Conservation (phyloP, 2,888 invertebrate genomes). For the Drosophila antonietae region DNA sequence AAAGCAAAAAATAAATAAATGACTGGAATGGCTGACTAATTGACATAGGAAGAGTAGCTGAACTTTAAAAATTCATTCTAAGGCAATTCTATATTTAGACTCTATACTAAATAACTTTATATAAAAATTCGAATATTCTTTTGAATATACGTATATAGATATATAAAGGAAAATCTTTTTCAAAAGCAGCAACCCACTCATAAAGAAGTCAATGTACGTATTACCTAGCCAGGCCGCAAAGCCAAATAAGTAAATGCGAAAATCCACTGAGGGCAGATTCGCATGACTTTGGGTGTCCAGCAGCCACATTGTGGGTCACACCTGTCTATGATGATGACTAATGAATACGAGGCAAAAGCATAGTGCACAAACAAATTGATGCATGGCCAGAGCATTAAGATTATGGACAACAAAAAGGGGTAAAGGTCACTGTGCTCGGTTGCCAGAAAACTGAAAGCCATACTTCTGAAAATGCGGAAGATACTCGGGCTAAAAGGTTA, state of each 20-base stretch:
- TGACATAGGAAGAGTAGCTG: constrained; percentile 32
- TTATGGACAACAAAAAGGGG: constrained; percentile 3
- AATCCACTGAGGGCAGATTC: constrained; percentile 12
- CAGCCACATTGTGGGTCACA: constrained; percentile 11
- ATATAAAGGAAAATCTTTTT: neutral
- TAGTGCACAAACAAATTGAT: constrained; percentile 5
- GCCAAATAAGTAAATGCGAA: constrained; percentile 55
- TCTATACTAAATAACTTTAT: neutral
- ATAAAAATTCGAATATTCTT: neutral
- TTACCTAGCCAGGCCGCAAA: constrained; percentile 32
- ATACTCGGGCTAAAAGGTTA: neutral
- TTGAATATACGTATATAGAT: neutral
- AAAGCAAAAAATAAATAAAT: constrained; percentile 9
- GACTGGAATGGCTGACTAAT: constrained; percentile 59
- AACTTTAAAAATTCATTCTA: neutral
- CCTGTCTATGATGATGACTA: neutral
- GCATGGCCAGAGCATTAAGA: neutral
- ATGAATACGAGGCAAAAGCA: constrained; percentile 1
- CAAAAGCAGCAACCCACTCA: neutral
- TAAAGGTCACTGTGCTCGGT: constrained; percentile 3
- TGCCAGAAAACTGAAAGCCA: neutral
- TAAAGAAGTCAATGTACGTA: constrained; percentile 18
- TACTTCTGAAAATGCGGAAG: neutral
- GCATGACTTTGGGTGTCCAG: constrained; percentile 28
- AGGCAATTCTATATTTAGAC: constrained; percentile 6